Percentiles rank a stretch among this genome's conserved stretches.
phyloP scores from a whole-genome alignment of 2,888 invertebrate genomes.

The Reticulitermes lucifugus region DNA sequence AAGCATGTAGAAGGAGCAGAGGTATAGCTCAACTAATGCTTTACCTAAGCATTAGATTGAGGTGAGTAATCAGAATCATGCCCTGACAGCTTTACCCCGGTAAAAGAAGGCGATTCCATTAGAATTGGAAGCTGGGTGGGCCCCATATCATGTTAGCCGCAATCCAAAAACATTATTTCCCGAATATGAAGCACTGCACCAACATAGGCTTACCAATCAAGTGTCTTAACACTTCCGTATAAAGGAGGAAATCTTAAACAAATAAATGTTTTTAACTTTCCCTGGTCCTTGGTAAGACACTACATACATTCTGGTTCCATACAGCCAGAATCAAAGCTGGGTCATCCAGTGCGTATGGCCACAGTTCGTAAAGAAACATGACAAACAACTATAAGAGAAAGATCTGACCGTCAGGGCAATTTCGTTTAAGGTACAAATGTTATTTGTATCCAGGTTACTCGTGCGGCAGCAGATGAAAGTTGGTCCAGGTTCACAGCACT shows the following conservation, averaged over 20 bases:
- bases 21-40: too few species aligned
- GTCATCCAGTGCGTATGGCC: not conserved
- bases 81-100: too few species aligned
- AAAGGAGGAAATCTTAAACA: not conserved
- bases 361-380: not conserved
- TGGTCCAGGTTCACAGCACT: not conserved
- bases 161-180: too few species aligned
- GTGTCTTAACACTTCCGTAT: not conserved
- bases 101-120: too few species aligned
- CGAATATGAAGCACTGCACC: too few species aligned
- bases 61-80: too few species aligned
- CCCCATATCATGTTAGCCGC: too few species aligned
- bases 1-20: too few species aligned
- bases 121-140: too few species aligned
- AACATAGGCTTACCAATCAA: too few species aligned
- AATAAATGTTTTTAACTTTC: constrained; percentile 11
- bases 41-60: too few species aligned
- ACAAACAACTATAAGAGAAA: not conserved
- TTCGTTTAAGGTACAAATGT: not conserved
- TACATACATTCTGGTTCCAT: not conserved
- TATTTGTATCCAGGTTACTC: constrained; percentile 24
- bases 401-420: not conserved
- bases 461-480: constrained; percentile 16
- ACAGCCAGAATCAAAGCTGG: not conserved
- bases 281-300: not conserved